Conservation (phyloP, 2,888 invertebrate genomes). For the Epistrophella euchroma region DNA sequence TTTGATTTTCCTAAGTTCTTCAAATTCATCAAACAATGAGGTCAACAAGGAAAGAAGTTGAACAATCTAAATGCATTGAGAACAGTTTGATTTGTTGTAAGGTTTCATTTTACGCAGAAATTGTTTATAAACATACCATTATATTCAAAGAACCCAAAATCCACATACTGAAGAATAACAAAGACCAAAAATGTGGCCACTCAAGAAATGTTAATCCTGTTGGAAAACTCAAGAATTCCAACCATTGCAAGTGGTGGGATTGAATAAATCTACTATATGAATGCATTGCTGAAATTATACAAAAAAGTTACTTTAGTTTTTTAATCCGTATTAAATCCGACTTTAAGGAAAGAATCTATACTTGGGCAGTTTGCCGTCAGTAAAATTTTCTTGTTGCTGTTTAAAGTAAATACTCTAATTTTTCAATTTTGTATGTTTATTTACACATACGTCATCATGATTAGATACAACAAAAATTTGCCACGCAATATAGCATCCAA, state of each 20-base stretch:
- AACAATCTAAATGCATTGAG: constrained; percentile 32
- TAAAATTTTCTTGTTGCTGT: too few relatives aligned
- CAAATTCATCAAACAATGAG: constrained; percentile 81
- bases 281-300: not conserved
- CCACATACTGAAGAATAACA: constrained; percentile 32
- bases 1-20: constrained; percentile 78
- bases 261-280: not conserved
- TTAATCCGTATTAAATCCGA: not conserved
- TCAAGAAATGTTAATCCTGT: constrained; percentile 13
- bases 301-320: not conserved
- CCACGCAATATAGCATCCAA: too few relatives aligned
- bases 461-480: too few relatives aligned
- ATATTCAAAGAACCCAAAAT: constrained; percentile 23
- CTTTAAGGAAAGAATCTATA: not conserved
- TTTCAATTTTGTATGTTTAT: too few relatives aligned
- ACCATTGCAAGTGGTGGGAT: not conserved
- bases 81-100: not conserved
- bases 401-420: too few relatives aligned
- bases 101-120: not conserved
- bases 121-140: constrained; percentile 10
- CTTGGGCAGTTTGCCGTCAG: too few relatives aligned
- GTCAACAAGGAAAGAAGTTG: constrained; percentile 77
- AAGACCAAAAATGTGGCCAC: constrained; percentile 40
- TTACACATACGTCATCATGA: too few relatives aligned
- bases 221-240: not conserved